Conservation (phyloP, 2,797 vertebrate species). For the Halcyon badia region DNA sequence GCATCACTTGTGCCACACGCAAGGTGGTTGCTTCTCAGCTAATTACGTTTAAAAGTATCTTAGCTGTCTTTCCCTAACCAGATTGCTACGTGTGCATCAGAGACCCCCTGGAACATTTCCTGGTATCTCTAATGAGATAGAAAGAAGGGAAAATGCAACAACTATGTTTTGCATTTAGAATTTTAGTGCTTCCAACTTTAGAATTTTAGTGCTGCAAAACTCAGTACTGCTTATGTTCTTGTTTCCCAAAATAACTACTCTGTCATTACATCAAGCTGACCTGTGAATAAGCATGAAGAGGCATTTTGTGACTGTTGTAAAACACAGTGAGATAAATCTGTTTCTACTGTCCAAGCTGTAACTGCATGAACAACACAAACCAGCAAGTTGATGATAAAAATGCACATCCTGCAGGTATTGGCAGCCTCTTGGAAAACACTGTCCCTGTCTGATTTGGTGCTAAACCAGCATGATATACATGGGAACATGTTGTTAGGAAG, state of each 20-base stretch:
- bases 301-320: neutral
- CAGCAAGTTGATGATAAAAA: neutral
- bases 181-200: slow-evolving; percentile 8
- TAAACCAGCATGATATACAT: neutral
- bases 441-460: neutral
- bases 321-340: neutral
- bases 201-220: neutral
- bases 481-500: neutral
- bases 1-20: neutral
- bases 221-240: neutral
- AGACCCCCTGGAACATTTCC: neutral
- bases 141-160: neutral
- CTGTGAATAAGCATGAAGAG: neutral
- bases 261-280: neutral
- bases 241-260: neutral
- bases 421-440: neutral
- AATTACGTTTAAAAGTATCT: neutral
- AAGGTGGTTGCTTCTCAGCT: neutral
- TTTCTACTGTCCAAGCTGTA: neutral
- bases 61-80: neutral
- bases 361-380: neutral
- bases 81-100: neutral
- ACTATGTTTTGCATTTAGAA: neutral
- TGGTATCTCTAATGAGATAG: neutral
- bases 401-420: neutral